Percentiles rank a stretch among this genome's conserved stretches.
Conservation (phyloP, 2,113 vertebrate species). For the Prolemur simus region DNA sequence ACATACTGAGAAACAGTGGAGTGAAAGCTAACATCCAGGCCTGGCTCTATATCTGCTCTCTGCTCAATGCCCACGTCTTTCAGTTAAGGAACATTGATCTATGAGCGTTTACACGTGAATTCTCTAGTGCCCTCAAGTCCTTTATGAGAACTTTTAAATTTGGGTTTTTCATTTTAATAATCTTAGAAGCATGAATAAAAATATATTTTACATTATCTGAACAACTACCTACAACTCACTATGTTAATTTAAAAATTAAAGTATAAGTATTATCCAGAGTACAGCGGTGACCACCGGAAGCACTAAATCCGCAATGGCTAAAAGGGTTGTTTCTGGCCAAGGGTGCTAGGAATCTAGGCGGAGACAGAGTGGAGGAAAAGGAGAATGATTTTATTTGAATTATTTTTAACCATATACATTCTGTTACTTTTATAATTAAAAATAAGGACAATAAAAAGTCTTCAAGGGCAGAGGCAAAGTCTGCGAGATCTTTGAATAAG, state of each 20-base stretch:
- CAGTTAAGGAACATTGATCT: neutral
- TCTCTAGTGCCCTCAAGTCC: neutral
- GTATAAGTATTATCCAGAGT: neutral
- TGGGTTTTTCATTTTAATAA: neutral
- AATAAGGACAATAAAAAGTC: neutral
- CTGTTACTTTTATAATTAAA: constrained; percentile 8
- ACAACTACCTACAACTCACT: neutral
- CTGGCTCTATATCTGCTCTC: neutral
- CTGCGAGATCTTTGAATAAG: neutral
- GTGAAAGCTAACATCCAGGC: neutral
- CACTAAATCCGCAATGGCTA: neutral
- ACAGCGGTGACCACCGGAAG: neutral
- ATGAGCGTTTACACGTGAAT: neutral
- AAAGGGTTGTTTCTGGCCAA: neutral
- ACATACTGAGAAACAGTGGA: neutral
- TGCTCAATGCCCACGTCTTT: neutral
- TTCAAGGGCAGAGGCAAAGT: neutral
- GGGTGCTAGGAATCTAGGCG: too few relatives aligned
- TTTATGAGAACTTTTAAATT: neutral
- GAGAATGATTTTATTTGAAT: neutral
- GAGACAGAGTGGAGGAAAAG: neutral
- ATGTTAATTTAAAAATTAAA: too few relatives aligned
- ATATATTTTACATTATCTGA: neutral
- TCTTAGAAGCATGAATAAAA: neutral
- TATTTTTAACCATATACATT: neutral